phyloP scores from a whole-genome alignment of 2,113 vertebrate genomes.

The Choloepus hoffmanni region DNA sequence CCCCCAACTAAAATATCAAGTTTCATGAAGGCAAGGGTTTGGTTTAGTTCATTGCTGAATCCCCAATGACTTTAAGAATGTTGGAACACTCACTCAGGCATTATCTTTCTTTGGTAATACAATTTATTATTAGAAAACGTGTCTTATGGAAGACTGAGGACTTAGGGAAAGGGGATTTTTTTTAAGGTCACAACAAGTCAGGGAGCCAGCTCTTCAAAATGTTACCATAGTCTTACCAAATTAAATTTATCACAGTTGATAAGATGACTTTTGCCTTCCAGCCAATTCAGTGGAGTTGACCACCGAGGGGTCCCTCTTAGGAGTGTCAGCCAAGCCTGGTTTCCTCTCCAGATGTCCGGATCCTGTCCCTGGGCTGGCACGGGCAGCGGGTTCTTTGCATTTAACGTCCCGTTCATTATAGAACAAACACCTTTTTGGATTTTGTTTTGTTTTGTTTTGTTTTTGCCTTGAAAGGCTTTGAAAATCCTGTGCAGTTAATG shows the following conservation, averaged over 20 bases:
- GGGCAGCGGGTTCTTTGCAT: not conserved
- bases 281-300: not conserved
- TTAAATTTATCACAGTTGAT: not conserved
- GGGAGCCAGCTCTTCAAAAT: not conserved
- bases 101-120: not conserved
- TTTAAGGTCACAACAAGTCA: not conserved
- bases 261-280: no score
- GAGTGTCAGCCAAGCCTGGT: not conserved
- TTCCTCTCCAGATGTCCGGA: not conserved
- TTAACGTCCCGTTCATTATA: not conserved
- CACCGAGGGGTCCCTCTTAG: not conserved
- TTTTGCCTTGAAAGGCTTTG: slow-evolving; percentile 47
- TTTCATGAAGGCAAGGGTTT: slow-evolving; percentile 29
- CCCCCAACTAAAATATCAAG: not conserved
- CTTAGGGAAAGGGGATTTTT: slow-evolving; percentile 3
- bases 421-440: not conserved
- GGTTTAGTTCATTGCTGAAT: not conserved
- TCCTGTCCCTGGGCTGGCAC: not conserved
- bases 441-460: not conserved
- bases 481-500: not conserved
- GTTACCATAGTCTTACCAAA: not conserved
- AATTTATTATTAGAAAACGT: slow-evolving; percentile 38
- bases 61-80: not conserved
- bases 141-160: not conserved
- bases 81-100: not conserved